Conservation (phyloP, 2,797 vertebrate genomes). For the Enteromius viviparus region DNA sequence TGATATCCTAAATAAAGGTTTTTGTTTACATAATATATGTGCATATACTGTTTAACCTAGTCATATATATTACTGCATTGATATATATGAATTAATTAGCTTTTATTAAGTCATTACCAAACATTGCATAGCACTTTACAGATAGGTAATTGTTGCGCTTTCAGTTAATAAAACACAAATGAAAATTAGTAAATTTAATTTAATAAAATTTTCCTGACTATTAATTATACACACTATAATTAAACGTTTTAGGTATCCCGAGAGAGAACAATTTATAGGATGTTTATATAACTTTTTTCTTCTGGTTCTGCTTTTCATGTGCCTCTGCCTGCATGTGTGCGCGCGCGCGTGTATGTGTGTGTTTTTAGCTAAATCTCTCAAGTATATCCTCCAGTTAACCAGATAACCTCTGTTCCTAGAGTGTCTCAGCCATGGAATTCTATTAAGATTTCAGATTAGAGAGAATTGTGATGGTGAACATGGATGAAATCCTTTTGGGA, state of each 20-base stretch:
- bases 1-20: too few relatives aligned
- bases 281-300: background rate
- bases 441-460: conserved; percentile 51
- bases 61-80: too few relatives aligned
- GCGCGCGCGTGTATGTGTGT: background rate
- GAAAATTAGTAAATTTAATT: background rate
- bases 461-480: conserved; percentile 41
- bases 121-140: background rate
- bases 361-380: conserved; percentile 56
- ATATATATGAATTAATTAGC: background rate
- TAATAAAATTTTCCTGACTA: background rate
- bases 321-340: background rate
- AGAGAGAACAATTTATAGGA: background rate
- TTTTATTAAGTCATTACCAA: background rate
- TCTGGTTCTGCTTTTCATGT: background rate
- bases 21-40: too few relatives aligned
- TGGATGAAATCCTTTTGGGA: conserved; percentile 42
- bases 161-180: background rate
- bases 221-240: background rate
- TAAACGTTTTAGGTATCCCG: background rate
- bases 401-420: conserved; percentile 43
- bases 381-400: conserved; percentile 47
- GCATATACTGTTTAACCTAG: too few relatives aligned
- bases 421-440: conserved; percentile 47
- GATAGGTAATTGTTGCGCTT: background rate